Percentiles rank a stretch among this genome's conserved stretches.
Conservation (phyloP, 2,888 invertebrate genomes). For the Tenthredo scrophulariae region DNA sequence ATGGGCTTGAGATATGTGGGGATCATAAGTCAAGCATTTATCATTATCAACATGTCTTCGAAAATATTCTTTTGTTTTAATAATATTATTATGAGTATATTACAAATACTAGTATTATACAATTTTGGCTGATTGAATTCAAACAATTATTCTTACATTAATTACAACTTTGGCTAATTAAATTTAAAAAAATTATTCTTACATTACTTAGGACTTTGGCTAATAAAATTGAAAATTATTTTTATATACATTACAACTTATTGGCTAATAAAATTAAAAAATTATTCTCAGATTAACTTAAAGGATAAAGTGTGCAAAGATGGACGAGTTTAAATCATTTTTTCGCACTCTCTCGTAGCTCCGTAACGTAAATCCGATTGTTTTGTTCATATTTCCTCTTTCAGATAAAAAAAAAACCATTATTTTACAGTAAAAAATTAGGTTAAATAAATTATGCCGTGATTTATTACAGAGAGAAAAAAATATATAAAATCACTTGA, state of each 20-base stretch:
- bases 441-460: neutral
- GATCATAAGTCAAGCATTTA: neutral
- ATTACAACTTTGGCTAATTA: no score
- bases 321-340: neutral
- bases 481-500: neutral
- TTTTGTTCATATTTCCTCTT: neutral
- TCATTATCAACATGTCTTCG: neutral
- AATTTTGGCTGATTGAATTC: slow-evolving; percentile 17
- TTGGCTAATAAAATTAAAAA: neutral
- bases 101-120: slow-evolving; percentile 17
- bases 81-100: slow-evolving; percentile 45
- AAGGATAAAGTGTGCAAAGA: neutral
- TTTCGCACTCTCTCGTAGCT: neutral
- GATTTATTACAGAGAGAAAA: neutral
- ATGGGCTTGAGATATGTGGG: neutral
- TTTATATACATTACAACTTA: no score
- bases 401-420: neutral
- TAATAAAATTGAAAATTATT: slow-evolving; percentile 5
- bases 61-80: neutral
- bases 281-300: slow-evolving; percentile 19
- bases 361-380: neutral
- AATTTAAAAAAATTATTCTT: no score
- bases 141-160: neutral
- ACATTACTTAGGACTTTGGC: no score
- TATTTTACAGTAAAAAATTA: neutral